Conservation (phyloP, 2,797 vertebrate genomes). For the Pseudochirops cupreus region DNA sequence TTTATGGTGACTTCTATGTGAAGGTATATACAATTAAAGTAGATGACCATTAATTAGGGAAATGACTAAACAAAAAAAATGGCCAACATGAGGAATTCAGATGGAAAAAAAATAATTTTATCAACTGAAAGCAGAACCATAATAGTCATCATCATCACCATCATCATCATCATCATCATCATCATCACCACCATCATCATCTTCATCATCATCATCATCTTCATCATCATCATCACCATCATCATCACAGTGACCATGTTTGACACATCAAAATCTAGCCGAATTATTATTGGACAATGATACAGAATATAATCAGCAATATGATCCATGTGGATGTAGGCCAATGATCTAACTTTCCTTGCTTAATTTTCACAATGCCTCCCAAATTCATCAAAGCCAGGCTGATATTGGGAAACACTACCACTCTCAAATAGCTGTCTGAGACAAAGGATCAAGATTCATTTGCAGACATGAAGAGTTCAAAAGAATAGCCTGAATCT, state of each 20-base stretch:
- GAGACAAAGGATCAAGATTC: not conserved
- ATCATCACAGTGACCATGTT: not conserved
- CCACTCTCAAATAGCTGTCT: not conserved
- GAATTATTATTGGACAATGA: not conserved
- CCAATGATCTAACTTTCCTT: not conserved
- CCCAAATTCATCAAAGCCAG: not conserved
- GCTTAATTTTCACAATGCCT: not conserved
- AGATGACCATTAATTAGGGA: not conserved
- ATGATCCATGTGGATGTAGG: not conserved
- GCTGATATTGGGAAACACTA: no score
- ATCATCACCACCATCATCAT: no score
- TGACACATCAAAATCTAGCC: not conserved
- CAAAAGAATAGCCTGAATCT: not conserved
- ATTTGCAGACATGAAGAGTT: not conserved
- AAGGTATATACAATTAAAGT: not conserved
- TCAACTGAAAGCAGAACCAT: not conserved
- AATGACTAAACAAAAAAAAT: not conserved
- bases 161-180: no score
- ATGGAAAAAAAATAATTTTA: not conserved
- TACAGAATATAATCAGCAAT: no score
- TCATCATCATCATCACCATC: no score
- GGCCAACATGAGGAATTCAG: not conserved
- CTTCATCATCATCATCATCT: no score
- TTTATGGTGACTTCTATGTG: not conserved
- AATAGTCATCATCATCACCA: no score